Evolutionary conservation across 2,888 invertebrate genomes (phyloP).

Genomic region (Apamea anceps): DNA sequence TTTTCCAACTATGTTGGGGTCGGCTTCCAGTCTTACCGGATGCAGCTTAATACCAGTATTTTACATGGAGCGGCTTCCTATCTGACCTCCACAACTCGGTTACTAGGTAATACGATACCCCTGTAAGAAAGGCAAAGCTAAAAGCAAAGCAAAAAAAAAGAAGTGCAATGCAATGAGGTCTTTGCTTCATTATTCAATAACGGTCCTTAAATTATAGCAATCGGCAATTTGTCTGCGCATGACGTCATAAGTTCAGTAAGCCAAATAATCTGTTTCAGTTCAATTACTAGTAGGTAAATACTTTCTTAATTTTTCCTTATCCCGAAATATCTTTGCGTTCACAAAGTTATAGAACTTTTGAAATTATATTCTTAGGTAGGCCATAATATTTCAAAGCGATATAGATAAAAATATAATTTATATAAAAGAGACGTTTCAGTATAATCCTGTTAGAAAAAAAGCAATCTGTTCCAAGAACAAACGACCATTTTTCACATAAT

Average conservation of each 20-base stretch:
- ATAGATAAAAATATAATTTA: constrained; percentile 13
- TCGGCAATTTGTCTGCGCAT: background rate
- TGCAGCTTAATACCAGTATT: no score
- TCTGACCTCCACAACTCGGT: no score
- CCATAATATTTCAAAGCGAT: constrained; percentile 5
- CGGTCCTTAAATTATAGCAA: background rate
- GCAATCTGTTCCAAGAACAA: constrained; percentile 45
- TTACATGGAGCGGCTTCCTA: no score
- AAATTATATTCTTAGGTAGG: background rate
- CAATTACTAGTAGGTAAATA: background rate
- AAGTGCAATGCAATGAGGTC: no score
- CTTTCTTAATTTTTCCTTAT: background rate
- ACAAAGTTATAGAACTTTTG: constrained; percentile 6
- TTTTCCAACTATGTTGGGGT: no score
- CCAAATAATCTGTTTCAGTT: background rate
- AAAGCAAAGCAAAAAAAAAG: no score
- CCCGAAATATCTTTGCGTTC: background rate
- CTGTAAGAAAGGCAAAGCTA: no score
- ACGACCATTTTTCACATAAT: constrained; percentile 47
- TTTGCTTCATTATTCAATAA: background rate
- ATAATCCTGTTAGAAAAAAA: constrained; percentile 23
- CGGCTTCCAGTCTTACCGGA: no score
- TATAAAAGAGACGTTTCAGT: background rate
- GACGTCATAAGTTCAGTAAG: background rate
- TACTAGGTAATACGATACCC: no score